These are phyloP conservation scores for Tokudaia muenninki DNA, from an alignment of 2,797 vertebrate species.

Conservation along the genomic window DNA sequence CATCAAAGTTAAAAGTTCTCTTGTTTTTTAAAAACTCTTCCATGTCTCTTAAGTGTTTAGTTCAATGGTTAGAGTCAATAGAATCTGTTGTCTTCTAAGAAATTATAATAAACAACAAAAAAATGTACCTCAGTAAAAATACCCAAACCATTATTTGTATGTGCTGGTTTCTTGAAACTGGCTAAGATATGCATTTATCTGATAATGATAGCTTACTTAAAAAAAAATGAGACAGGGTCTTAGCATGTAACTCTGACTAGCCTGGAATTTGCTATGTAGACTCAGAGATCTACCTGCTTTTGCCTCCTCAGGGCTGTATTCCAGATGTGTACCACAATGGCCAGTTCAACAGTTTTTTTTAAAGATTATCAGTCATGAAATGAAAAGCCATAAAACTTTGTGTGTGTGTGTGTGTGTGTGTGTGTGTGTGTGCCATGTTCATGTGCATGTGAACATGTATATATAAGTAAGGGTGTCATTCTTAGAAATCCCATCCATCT, in stretches of 20 bases:
- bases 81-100: neutral
- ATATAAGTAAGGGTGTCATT: neutral
- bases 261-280: neutral
- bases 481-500: neutral
- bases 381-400: neutral
- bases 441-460: neutral
- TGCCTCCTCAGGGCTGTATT: neutral
- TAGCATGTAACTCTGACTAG: neutral
- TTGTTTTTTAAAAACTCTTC: neutral
- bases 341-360: neutral
- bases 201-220: neutral
- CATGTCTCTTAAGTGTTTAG: neutral
- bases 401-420: neutral
- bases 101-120: neutral
- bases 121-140: neutral
- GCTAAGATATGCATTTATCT: neutral
- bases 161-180: neutral
- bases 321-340: neutral
- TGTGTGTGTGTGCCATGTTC: neutral
- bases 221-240: neutral
- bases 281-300: neutral
- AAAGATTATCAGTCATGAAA: neutral
- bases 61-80: neutral
- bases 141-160: neutral
- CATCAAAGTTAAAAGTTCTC: neutral